These are phyloP conservation scores for Melinopterus prodromus DNA, from an alignment of 2,888 invertebrate species.

Conservation along the genomic window DNA sequence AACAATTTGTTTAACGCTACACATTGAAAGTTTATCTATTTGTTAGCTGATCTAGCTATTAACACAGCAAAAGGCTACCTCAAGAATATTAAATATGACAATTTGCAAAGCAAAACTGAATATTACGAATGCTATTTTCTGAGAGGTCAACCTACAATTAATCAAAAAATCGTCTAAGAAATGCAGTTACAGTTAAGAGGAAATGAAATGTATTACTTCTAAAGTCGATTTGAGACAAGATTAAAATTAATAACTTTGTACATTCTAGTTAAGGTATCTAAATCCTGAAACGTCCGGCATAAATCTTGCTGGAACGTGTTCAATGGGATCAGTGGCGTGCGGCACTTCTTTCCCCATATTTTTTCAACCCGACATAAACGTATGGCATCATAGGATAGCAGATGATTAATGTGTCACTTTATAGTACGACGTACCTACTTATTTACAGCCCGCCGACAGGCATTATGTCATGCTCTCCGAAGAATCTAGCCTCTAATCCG, in stretches of 20 bases:
- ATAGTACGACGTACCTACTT: slow-evolving; percentile 6
- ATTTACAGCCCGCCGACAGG: slow-evolving; percentile 10
- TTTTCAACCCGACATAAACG: not conserved
- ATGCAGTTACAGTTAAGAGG: not conserved
- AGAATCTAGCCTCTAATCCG: slow-evolving; percentile 17
- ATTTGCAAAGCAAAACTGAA: no score
- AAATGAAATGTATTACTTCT: not conserved
- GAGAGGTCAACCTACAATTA: no score
- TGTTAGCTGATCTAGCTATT: no score
- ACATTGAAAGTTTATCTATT: no score
- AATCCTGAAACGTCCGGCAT: not conserved
- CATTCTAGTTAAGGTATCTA: not conserved
- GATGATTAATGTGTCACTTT: not conserved
- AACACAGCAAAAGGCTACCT: no score
- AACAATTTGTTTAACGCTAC: no score
- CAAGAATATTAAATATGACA: no score
- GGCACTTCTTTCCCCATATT: not conserved
- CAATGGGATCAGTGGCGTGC: slow-evolving; percentile 4
- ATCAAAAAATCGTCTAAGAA: no score
- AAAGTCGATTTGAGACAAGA: not conserved
- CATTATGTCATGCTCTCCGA: slow-evolving; percentile 22
- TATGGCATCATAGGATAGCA: not conserved
- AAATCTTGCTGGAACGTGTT: not conserved
- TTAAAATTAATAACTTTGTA: not conserved
- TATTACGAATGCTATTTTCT: no score